Percentiles rank a stretch among this genome's conserved stretches.
Conservation (phyloP, 2,797 vertebrate genomes). For the Alectoris magna region DNA sequence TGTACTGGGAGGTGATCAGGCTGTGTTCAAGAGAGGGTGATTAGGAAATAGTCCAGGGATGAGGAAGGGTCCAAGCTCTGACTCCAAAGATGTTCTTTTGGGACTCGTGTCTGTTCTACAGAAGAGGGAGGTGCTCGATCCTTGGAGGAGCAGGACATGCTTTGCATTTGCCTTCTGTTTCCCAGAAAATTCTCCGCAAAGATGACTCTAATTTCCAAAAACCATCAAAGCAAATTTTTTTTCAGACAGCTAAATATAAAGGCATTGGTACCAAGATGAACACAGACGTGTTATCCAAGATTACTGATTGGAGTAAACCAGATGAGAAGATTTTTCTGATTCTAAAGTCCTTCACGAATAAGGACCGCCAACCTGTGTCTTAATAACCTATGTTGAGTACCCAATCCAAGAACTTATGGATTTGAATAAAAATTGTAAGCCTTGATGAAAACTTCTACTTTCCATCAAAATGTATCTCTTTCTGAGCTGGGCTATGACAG, state of each 20-base stretch:
- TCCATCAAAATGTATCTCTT: not conserved
- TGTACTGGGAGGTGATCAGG: not conserved
- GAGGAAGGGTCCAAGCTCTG: not conserved
- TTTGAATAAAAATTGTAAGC: not conserved
- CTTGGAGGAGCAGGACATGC: not conserved
- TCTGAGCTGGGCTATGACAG: not conserved
- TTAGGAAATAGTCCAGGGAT: not conserved
- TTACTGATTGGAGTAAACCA: not conserved
- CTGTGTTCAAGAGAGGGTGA: not conserved
- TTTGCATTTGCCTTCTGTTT: not conserved
- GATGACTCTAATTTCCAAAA: not conserved
- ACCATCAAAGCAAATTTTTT: too few relatives aligned
- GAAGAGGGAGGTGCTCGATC: not conserved
- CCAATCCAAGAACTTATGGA: not conserved
- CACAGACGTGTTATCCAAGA: not conserved
- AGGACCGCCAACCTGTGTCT: not conserved
- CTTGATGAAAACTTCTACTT: not conserved
- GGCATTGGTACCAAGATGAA: too few relatives aligned
- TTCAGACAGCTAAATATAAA: too few relatives aligned
- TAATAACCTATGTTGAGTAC: not conserved
- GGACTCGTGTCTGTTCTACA: not conserved
- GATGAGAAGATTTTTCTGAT: not conserved
- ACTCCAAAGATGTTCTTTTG: not conserved
- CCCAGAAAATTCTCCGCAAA: not conserved
- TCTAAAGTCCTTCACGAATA: not conserved